phyloP scores from a whole-genome alignment of 2,113 vertebrate genomes.

The Paracanthobrama guichenoti region DNA sequence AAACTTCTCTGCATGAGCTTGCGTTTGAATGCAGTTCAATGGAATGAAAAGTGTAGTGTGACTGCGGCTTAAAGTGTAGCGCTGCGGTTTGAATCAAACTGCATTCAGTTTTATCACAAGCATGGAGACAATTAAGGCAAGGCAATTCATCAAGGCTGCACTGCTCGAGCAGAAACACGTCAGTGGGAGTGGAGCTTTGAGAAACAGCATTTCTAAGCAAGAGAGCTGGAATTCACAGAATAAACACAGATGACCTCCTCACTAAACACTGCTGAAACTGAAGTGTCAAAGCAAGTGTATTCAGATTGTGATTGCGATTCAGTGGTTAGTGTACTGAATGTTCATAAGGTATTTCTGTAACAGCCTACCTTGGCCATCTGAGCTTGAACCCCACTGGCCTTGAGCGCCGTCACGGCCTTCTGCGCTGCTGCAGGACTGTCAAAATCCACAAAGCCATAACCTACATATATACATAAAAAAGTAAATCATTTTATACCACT shows the following conservation, averaged over 20 bases:
- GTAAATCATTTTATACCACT: background rate
- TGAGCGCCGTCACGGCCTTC: conserved; percentile 89
- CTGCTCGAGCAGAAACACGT: background rate
- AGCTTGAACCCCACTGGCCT: conserved; percentile 89
- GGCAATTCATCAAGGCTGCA: background rate
- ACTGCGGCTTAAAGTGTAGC: background rate
- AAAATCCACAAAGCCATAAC: conserved; percentile 93
- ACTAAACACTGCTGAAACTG: background rate
- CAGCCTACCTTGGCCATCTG: conserved; percentile 91
- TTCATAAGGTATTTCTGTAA: background rate
- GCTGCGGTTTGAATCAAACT: background rate
- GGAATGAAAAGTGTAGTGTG: too few relatives aligned
- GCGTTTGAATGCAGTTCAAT: too few relatives aligned
- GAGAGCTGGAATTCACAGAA: background rate
- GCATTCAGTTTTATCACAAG: background rate
- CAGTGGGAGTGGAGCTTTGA: background rate
- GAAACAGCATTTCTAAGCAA: background rate
- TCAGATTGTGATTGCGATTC: background rate
- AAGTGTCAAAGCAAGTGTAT: background rate
- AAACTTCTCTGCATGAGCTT: too few relatives aligned
- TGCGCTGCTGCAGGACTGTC: conserved; percentile 90
- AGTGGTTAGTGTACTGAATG: background rate
- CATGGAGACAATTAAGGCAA: background rate
- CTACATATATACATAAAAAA: conserved; percentile 64
- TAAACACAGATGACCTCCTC: background rate